A percentile compares a stretch with the other conserved stretches of the same genome.
Evolutionary conservation across 2,888 invertebrate species (phyloP).

Genomic region (Protodeltote pygarga): DNA sequence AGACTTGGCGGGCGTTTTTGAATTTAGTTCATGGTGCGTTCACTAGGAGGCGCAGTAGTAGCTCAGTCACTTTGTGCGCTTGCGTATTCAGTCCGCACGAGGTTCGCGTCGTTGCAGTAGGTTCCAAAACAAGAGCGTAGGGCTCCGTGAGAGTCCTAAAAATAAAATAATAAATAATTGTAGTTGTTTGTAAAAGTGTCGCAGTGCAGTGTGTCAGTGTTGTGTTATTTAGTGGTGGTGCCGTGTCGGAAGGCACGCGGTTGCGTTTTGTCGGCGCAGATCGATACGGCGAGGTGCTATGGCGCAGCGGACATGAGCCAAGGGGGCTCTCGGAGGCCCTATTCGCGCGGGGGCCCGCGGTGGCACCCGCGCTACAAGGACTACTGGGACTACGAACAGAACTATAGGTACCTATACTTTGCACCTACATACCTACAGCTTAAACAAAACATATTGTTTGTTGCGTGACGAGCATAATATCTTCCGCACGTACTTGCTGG

Average conservation of each 20-base stretch:
- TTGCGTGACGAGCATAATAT: conserved; percentile 11
- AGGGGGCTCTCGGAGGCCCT: conserved; percentile 80
- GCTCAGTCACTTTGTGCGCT: conserved; percentile 65
- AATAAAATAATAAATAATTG: conserved; percentile 45
- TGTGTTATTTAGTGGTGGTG: conserved; percentile 44
- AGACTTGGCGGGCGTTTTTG: conserved; percentile 75
- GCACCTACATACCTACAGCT: neutral
- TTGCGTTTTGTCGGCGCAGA: conserved; percentile 66
- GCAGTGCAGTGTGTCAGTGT: conserved; percentile 66
- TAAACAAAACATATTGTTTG: conserved; percentile 6
- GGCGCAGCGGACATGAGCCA: conserved; percentile 81
- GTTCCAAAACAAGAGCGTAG: conserved; percentile 67
- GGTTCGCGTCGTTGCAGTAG: conserved; percentile 72
- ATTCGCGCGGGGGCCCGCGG: conserved; percentile 81
- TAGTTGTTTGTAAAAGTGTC: conserved; percentile 59
- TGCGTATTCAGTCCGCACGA: conserved; percentile 71
- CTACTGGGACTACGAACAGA: conserved; percentile 84
- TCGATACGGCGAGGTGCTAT: conserved; percentile 71
- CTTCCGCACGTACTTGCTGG: conserved; percentile 9
- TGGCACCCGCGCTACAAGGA: conserved; percentile 85
- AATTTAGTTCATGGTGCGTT: conserved; percentile 53
- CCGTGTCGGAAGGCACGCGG: conserved; percentile 47
- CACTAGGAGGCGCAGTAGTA: conserved; percentile 59
- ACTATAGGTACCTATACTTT: conserved; percentile 68
- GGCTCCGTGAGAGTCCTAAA: conserved; percentile 59